Percentiles rank a stretch among this genome's conserved stretches.
These are phyloP conservation scores for Python bivittatus DNA, from an alignment of 2,113 vertebrate genomes.

Conservation along the genomic window DNA sequence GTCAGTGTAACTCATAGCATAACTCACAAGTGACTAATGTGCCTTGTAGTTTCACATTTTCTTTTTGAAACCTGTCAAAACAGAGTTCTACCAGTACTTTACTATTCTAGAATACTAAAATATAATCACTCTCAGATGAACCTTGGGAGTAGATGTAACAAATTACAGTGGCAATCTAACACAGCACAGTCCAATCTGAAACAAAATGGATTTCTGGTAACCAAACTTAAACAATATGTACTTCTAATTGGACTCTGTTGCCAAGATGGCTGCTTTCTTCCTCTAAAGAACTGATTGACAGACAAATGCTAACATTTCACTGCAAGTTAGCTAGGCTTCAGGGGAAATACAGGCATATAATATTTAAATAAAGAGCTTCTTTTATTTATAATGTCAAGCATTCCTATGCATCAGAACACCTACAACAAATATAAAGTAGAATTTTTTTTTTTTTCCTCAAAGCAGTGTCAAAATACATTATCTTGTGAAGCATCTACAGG, in stretches of 20 bases:
- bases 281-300: not conserved
- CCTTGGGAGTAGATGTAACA: not conserved
- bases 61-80: slow-evolving; percentile 4
- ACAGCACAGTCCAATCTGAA: slow-evolving; percentile 5
- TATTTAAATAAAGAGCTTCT: not conserved
- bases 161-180: slow-evolving; percentile 18
- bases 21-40: slow-evolving; percentile 11
- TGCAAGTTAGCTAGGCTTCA: not conserved
- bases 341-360: slow-evolving; percentile 20
- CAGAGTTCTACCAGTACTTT: slow-evolving; percentile 12
- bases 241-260: slow-evolving; percentile 6
- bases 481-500: not conserved
- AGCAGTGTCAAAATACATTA: not conserved
- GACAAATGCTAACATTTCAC: slow-evolving; percentile 19
- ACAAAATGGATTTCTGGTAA: slow-evolving; percentile 29
- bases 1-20: slow-evolving; percentile 17
- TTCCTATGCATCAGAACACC: not conserved
- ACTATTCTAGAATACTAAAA: not conserved
- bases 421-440: slow-evolving; percentile 13
- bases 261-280: slow-evolving; percentile 7
- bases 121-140: not conserved
- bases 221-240: slow-evolving; percentile 2
- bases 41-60: not conserved
- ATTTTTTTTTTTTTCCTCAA: slow-evolving; percentile 1
- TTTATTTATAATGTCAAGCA: slow-evolving; percentile 25